phyloP scores from a whole-genome alignment of 2,888 invertebrate genomes.

The Sericinus montela region DNA sequence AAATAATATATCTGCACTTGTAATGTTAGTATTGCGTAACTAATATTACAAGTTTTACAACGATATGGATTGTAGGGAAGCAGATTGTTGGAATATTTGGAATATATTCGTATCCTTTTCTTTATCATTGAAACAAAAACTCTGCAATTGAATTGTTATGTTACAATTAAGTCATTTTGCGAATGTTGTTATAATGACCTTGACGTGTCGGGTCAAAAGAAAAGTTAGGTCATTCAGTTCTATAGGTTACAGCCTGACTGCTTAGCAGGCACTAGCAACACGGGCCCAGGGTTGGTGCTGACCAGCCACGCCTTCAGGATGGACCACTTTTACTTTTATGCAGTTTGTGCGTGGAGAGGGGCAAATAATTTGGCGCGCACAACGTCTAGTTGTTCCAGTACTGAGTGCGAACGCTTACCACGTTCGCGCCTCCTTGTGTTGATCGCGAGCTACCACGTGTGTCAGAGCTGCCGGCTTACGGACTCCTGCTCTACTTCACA shows the following conservation, averaged over 20 bases:
- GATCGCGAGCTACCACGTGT: slow-evolving; percentile 37
- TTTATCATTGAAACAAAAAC: no score
- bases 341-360: slow-evolving; percentile 32
- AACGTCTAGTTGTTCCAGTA: slow-evolving; percentile 29
- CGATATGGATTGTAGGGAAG: no score
- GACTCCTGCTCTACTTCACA: slow-evolving; percentile 16
- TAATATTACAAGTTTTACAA: no score
- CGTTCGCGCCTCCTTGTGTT: slow-evolving; percentile 40
- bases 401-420: slow-evolving; percentile 43
- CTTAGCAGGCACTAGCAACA: slow-evolving; percentile 25
- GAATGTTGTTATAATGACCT: slow-evolving; percentile 5
- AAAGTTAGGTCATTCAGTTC: not conserved
- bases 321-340: slow-evolving; percentile 72
- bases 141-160: no score
- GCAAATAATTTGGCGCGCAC: slow-evolving; percentile 26
- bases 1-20: no score
- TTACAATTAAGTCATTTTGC: not conserved
- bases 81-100: no score
- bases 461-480: slow-evolving; percentile 28
- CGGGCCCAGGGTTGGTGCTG: slow-evolving; percentile 46
- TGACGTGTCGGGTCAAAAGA: not conserved
- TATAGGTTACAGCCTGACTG: not conserved
- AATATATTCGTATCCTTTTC: no score
- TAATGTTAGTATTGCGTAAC: no score
- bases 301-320: slow-evolving; percentile 60